Base-by-base conservation (phyloP, 1,140 invertebrate species). In the Hyposmocoma kahamanoa region DNA sequence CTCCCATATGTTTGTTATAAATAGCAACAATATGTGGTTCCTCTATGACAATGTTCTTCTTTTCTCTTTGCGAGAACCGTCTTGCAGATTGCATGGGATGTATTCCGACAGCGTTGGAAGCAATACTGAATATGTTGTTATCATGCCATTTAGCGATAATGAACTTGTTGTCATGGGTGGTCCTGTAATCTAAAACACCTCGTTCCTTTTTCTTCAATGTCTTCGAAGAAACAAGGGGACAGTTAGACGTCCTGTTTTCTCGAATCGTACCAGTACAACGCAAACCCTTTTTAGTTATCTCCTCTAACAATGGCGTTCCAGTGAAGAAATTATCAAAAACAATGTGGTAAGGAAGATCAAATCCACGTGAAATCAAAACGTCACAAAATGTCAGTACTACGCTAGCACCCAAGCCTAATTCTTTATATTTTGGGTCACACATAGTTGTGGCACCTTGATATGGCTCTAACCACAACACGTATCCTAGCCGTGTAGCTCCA, bases 1-100 rank as follows among this genome's bases (percentile, higher is more conserved):
- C n/a, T n/a, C n/a, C n/a, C 64, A 67, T 81, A 52, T 60, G 50
- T 55, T 61, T 55, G 54, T 81, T 81, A 66, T 83, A 83, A 49
- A 62, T 63, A 39, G 54, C 54, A 43, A 79, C 59, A 39, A 72
- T 59, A 61, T 59, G 47, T 54, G 73, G 71, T 63, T 72, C 46
- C 42, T 58, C 52, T 46, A 77, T 59, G 46, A 57, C 44, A 51
- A 73, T 67, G 42, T 65, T 65, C 68, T 55, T 74, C 58, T 83
- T 80, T 60, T 75, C 61, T 52, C 55, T 59, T 67, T 72, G 62
- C 47, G 65, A 79, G 52, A 71, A 82, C 39, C 73, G 57, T 67
- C 65, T 67, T 30, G 66, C 64, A 51, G 56, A 58, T 62, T 64
- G 59, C 56, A 54, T 59, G 58, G 64, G 67, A 55, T 61, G 54